Evolutionary conservation across 2,888 invertebrate species (phyloP).

Genomic region (Thysanoteuthis rhombus): DNA sequence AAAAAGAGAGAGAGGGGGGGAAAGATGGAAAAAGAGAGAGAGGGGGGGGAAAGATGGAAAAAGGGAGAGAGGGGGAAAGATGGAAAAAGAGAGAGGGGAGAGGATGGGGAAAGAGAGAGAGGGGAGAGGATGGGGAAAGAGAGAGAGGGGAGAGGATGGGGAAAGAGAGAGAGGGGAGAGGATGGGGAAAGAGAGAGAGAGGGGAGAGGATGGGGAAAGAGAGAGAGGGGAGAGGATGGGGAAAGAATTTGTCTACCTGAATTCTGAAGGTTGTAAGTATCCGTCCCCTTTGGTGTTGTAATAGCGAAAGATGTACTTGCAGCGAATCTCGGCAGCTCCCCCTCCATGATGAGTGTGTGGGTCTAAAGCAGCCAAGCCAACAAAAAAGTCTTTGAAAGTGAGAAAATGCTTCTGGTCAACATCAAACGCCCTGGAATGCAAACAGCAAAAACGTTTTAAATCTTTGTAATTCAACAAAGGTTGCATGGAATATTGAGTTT

Average conservation of each 20-base stretch:
- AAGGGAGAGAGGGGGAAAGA: neutral
- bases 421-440: constrained; percentile 63
- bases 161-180: neutral
- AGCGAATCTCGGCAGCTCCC: constrained; percentile 76
- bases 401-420: constrained; percentile 57
- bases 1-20: neutral
- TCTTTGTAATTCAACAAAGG: neutral
- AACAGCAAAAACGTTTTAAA: neutral
- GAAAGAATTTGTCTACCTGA: constrained; percentile 63
- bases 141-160: neutral
- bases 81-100: too few relatives aligned
- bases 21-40: too few relatives aligned
- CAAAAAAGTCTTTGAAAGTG: constrained; percentile 67
- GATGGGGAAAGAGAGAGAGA: neutral
- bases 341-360: constrained; percentile 76
- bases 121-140: neutral
- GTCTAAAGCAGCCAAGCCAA: constrained; percentile 76
- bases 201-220: too few relatives aligned
- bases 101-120: too few relatives aligned
- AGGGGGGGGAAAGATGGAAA: too few relatives aligned
- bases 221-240: too few relatives aligned
- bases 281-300: constrained; percentile 64
- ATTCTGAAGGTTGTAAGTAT: constrained; percentile 72
- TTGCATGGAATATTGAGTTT: neutral
- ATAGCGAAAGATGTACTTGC: constrained; percentile 78